These are phyloP conservation scores for Mionectes macconnelli DNA, from an alignment of 2,113 vertebrate species.

Conservation along the genomic window DNA sequence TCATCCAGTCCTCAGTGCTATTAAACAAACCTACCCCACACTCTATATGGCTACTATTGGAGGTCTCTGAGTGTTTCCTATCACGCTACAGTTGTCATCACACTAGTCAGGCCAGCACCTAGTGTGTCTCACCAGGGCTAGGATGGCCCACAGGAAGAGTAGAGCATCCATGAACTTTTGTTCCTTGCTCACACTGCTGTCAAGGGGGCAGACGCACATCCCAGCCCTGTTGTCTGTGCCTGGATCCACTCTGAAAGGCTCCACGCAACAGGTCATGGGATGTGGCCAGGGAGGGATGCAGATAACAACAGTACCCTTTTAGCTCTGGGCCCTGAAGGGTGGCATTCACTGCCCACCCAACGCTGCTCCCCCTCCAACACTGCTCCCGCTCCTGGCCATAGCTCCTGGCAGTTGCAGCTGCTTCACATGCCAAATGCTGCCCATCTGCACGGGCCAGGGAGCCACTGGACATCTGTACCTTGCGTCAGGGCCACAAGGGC, in stretches of 20 bases:
- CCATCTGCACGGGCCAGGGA: neutral
- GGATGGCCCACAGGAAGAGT: neutral
- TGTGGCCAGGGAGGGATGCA: neutral
- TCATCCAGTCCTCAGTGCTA: neutral
- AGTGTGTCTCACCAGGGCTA: accelerated
- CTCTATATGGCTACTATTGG: neutral
- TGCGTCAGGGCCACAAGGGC: neutral
- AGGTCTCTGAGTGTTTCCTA: neutral
- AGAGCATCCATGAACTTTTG: neutral
- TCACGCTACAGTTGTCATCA: neutral
- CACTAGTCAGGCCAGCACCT: neutral
- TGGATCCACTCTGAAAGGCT: neutral
- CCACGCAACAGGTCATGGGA: neutral
- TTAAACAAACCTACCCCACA: neutral
- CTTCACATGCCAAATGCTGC: accelerated
- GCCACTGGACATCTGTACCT: neutral
- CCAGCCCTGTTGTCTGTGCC: neutral
- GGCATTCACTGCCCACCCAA: neutral
- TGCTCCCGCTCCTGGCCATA: accelerated
- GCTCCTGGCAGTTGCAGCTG: accelerated
- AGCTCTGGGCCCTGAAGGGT: neutral
- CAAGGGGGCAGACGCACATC: accelerated
- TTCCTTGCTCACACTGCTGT: neutral
- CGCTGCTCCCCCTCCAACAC: no score
- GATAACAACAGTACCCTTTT: conserved; percentile 14